A percentile compares a stretch with the other conserved stretches of the same genome.
Conservation (phyloP, 2,113 vertebrate species). For the Ochotona princeps region DNA sequence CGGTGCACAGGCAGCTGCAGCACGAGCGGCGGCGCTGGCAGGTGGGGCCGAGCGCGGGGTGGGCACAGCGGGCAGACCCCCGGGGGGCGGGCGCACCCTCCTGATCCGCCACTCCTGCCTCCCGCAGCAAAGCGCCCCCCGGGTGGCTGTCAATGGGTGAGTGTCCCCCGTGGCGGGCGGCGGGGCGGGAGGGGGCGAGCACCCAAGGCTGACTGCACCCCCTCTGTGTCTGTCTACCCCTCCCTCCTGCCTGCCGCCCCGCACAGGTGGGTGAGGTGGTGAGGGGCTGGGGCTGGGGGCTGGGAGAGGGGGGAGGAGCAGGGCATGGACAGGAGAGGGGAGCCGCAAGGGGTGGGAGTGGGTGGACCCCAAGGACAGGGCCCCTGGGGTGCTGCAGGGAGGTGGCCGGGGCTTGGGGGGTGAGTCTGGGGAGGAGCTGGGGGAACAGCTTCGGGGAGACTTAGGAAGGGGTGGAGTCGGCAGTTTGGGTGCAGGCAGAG, state of each 20-base stretch:
- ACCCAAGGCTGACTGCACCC: background rate
- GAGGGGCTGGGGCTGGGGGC: background rate
- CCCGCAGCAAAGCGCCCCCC: conserved; percentile 76
- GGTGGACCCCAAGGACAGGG: background rate
- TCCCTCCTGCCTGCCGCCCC: background rate
- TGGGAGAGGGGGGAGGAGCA: background rate
- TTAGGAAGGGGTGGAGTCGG: background rate
- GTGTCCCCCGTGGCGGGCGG: background rate
- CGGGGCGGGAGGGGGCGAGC: background rate
- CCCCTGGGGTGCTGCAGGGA: background rate
- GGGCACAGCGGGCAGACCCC: fast-evolving
- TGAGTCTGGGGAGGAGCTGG: too few relatives aligned
- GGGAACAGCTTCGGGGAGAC: background rate
- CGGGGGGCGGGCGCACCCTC: background rate
- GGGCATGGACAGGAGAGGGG: background rate
- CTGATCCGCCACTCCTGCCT: conserved; percentile 39
- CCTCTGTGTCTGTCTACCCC: conserved; percentile 1
- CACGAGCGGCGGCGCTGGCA: conserved; percentile 86
- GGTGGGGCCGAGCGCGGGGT: conserved; percentile 58
- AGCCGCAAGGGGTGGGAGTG: background rate
- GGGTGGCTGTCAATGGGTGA: conserved; percentile 84
- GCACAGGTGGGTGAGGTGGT: conserved; percentile 79
- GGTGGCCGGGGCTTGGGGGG: background rate
- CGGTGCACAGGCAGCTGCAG: conserved; percentile 90
- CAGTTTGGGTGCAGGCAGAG: too few relatives aligned